Evolutionary conservation across 2,113 vertebrate genomes (phyloP), one percentile per base, ranked within the genome.

Genomic region (Ariopsis seemanni): DNA sequence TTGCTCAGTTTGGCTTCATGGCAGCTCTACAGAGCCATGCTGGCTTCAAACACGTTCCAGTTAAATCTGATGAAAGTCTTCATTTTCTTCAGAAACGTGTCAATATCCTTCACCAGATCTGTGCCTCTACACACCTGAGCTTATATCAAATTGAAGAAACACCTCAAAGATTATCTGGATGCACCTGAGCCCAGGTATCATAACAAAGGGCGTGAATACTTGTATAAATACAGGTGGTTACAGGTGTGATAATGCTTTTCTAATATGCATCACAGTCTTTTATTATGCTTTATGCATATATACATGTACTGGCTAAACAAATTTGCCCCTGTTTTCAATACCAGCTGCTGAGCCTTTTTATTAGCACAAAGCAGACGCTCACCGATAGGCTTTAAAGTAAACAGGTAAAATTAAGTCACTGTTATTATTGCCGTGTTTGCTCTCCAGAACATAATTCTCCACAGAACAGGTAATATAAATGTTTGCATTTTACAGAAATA

Each of bases 201-300:
- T 25, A 25, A 7, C 62, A 65, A 65, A 25, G 12, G 7, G 1
- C 5, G 8, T 25, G 12, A 65, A 65, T 34, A 71, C 67, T 71
- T 71, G 67, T 17, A 15, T 25, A 65, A 65, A n/a, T n/a, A 25
- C 25, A 65, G 22, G 8, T n/a, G 27, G 12, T 17, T 17, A 71
- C 67, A 71, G 67, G 2, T 11, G 9, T 65, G 25, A 65, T 65
- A 2, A 71, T 17, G 67, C 2, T 67, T 67, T 67, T 67, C n/a
- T 27, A 67, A 27, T 27, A 67, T 67, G 65, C 1, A 27, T 67
- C 15, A 67, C 63, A n/a, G 25, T 0, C 8, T 69, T 78, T 88
- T 86, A 80, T 57, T 74, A 65, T 82, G 30, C 42, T 79, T 86
- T 83, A 80, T 84, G 50, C 63, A n/a, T 86, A 88, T 86, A 84